Evolutionary conservation across 2,797 vertebrate species (phyloP).

Genomic region (Macropus fuliginosus): DNA sequence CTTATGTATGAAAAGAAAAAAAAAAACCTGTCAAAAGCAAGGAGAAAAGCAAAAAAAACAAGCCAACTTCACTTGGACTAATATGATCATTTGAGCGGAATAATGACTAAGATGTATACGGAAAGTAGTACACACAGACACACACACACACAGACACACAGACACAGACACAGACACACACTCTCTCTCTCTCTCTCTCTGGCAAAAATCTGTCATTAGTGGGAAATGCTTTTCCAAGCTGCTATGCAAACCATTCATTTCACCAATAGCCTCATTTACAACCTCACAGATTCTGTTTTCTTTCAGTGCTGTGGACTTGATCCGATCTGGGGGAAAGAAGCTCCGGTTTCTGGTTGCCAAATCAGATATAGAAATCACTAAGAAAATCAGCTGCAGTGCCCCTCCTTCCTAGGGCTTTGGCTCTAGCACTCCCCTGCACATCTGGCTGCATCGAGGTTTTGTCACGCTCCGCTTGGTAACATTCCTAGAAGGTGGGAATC

Average conservation of each 20-base stretch:
- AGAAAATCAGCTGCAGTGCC: conserved; percentile 92
- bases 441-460: not conserved
- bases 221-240: not conserved
- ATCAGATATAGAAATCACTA: conserved; percentile 92
- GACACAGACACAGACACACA: not conserved
- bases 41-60: not conserved
- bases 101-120: not conserved
- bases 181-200: too few species aligned
- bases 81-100: not conserved
- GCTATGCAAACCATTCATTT: not conserved
- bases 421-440: not conserved
- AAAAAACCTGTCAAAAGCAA: not conserved
- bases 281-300: not conserved
- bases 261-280: not conserved
- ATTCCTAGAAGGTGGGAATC: not conserved
- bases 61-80: not conserved
- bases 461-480: not conserved
- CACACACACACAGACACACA: too few species aligned
- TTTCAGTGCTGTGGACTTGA: conserved; percentile 95
- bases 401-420: conserved; percentile 86
- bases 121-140: not conserved
- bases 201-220: not conserved
- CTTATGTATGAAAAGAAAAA: not conserved
- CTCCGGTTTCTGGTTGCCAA: conserved; percentile 96
- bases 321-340: conserved; percentile 93